Percentiles rank a stretch among this genome's conserved stretches.
These are phyloP conservation scores for Eumeta japonica DNA, from an alignment of 1,140 invertebrate species.

Conservation along the genomic window DNA sequence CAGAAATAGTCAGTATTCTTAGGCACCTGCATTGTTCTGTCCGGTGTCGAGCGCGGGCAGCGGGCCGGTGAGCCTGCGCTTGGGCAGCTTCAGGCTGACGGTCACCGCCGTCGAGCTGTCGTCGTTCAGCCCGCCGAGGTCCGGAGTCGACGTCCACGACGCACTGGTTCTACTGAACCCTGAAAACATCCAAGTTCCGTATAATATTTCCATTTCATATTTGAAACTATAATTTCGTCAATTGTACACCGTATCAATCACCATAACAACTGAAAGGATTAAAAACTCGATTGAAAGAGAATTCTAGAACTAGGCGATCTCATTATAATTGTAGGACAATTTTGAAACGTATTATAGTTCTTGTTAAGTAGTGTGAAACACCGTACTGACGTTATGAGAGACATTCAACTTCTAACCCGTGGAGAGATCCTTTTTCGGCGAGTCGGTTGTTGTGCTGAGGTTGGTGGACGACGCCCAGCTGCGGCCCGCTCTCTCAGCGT, in stretches of 20 bases:
- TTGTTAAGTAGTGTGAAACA: too few species aligned
- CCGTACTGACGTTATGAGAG: too few species aligned
- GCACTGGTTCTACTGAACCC: constrained; percentile 50
- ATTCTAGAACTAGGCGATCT: too few species aligned
- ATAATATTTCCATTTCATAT: too few species aligned
- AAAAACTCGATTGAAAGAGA: not conserved
- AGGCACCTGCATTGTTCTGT: constrained; percentile 32
- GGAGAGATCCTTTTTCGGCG: constrained; percentile 50
- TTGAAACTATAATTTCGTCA: too few species aligned
- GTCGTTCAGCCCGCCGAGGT: constrained; percentile 61
- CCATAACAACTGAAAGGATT: not conserved
- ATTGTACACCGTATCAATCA: too few species aligned
- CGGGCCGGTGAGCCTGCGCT: constrained; percentile 58
- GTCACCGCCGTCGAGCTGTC: constrained; percentile 61
- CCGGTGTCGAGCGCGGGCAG: constrained; percentile 54
- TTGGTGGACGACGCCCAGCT: constrained; percentile 63
- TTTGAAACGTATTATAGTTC: too few species aligned
- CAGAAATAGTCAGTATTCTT: too few species aligned
- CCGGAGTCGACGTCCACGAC: constrained; percentile 73
- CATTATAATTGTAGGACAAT: too few species aligned
- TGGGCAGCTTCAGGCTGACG: constrained; percentile 65
- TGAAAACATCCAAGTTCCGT: constrained; percentile 10
- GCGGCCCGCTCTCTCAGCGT: constrained; percentile 30
- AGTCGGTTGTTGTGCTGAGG: constrained; percentile 33
- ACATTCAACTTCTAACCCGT: constrained; percentile 38